Evolutionary conservation across 2,888 invertebrate genomes (phyloP).

Genomic region (Opisthograptis luteolata): DNA sequence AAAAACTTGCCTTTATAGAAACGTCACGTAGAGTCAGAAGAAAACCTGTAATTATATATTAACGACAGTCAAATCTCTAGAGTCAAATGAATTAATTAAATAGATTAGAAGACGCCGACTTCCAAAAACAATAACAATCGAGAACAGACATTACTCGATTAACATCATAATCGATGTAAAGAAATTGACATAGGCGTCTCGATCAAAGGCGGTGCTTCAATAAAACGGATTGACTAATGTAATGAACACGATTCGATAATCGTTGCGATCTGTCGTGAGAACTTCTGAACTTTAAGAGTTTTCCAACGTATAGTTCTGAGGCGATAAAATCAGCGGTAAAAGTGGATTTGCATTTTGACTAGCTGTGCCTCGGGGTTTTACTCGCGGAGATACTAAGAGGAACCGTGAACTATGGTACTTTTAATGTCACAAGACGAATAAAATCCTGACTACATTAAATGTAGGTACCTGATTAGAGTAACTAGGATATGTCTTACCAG

Average conservation of each 20-base stretch:
- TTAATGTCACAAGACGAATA: too few species aligned
- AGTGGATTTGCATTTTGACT: too few species aligned
- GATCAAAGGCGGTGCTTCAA: conserved; percentile 76
- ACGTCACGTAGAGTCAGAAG: too few species aligned
- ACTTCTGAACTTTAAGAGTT: conserved; percentile 72
- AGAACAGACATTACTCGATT: conserved; percentile 22
- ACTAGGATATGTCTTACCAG: too few species aligned
- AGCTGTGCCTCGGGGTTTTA: too few species aligned
- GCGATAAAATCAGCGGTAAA: conserved; percentile 48
- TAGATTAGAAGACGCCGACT: conserved; percentile 25
- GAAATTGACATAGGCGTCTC: conserved; percentile 68
- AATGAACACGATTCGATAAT: conserved; percentile 73
- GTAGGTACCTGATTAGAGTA: too few species aligned
- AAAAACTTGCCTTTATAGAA: too few species aligned
- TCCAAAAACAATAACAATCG: conserved; percentile 34
- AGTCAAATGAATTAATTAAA: conserved; percentile 20
- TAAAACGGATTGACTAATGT: conserved; percentile 81
- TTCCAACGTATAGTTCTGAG: conserved; percentile 65
- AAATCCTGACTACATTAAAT: too few species aligned
- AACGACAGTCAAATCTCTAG: background rate
- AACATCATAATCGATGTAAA: conserved; percentile 40
- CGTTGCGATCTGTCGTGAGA: conserved; percentile 80
- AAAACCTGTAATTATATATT: too few species aligned
- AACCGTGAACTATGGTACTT: too few species aligned
- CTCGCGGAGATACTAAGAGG: too few species aligned